These are phyloP conservation scores for Cerastis leucographa DNA, from an alignment of 2,888 invertebrate genomes.

Conservation along the genomic window DNA sequence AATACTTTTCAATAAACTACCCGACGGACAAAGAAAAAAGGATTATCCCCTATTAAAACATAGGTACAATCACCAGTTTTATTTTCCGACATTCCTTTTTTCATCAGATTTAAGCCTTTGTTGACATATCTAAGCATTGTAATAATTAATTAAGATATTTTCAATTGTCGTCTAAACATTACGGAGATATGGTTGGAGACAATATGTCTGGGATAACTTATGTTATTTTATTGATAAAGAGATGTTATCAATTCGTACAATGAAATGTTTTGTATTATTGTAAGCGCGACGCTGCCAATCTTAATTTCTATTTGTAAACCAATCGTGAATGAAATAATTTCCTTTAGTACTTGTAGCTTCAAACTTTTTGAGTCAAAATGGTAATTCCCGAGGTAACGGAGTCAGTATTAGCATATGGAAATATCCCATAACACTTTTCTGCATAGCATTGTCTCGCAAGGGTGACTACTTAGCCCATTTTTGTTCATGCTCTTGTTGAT, in stretches of 20 bases:
- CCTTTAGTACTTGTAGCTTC: background rate
- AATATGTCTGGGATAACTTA: slow-evolving; percentile 31
- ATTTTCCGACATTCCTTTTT: background rate
- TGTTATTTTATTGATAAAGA: slow-evolving; percentile 31
- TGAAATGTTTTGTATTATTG: slow-evolving; percentile 16
- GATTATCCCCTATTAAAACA: too few species aligned
- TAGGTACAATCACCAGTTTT: background rate
- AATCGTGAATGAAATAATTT: background rate
- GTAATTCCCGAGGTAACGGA: background rate
- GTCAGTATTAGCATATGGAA: background rate
- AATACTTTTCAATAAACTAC: too few species aligned
- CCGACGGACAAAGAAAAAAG: too few species aligned
- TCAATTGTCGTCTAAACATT: slow-evolving; percentile 38
- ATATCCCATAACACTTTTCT: background rate
- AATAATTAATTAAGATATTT: slow-evolving; percentile 12
- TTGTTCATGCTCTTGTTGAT: background rate
- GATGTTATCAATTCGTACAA: slow-evolving; percentile 17
- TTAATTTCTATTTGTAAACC: background rate
- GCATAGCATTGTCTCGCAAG: background rate
- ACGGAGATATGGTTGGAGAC: slow-evolving; percentile 40
- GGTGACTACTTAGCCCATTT: background rate
- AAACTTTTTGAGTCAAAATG: background rate
- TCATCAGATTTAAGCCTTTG: background rate
- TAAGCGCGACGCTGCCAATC: background rate
- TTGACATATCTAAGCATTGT: background rate